Evolutionary conservation across 2,797 vertebrate genomes (phyloP), one percentile per base, ranked within the genome.

Genomic region (Peromyscus attwateri): DNA sequence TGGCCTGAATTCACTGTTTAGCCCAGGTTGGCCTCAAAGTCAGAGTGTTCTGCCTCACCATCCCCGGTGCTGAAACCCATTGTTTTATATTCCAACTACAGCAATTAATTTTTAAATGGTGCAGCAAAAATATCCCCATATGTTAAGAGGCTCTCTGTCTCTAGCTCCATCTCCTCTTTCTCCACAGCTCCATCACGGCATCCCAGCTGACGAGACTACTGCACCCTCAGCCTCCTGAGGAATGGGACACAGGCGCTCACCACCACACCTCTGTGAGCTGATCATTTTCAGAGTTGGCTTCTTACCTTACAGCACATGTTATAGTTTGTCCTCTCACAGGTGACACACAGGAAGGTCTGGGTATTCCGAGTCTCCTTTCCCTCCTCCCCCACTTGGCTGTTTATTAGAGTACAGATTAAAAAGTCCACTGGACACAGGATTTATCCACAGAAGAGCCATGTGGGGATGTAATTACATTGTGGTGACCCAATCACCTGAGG

Each of bases 381-480:
- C 52, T 27, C 0, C 37, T 1, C 12, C 37, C 12, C 11, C 34
- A 14, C n/a, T 46, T 94, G 77, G 71, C 64, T 29, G 87, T 95
- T 55, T 84, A 64, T 34, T 90, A 40, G 62, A 34, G 25, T 85
- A 62, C 62, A 90, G 23, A 62, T 81, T 43, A 46, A 40, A n/a
- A 46, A 52, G 40, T 88, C 73, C 52, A 19, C 11, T 29, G 70
- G 40, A 25, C 57, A 82, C 25, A 27, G 79, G 23, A 75, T 37
- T 27, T 62, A 29, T 37, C 60, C 64, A 34, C 8, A 12, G 11
- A 43, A 52, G 52, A 93, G 75, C 40, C 31, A 34, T 37, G 19
- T 27, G 0, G 31, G n/a, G 14, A 2, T 29, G 11, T 27, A 3
- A 5, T 29, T 23, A 29, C 52, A 82, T 31, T 1, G 29, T 0